Evolutionary conservation across 2,113 vertebrate species (phyloP), one percentile per base, ranked within the genome.

Genomic region (Lasiurus cinereus): DNA sequence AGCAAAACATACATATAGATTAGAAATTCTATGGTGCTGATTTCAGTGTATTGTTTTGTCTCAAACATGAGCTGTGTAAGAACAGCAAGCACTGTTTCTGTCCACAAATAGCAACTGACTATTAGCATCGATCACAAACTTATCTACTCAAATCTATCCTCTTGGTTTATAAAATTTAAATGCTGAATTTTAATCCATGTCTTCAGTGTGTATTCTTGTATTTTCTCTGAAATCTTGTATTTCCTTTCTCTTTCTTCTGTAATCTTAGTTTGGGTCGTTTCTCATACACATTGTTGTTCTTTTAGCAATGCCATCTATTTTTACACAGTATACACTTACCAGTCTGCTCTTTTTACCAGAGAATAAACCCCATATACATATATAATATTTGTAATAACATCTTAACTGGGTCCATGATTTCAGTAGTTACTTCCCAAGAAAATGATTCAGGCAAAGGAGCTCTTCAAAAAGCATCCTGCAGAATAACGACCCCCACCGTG

Each of bases 161-260:
- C 43, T 64, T 78, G 36, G 46, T n/a, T 72, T 66, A 70, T 29
- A 54, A 83, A 89, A 85, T 52, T 59, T 36, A 54, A 62, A 48
- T 19, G 15, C 59, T 90, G 4, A 16, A 52, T 66, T 52, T 74
- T 50, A 62, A 73, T 6, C 19, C 6, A 39, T 39, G 24, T 79
- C n/a, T 84, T 84, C 39, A 56, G 6, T 74, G 18, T 82, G 39
- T 76, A 6, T 10, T 66, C 8, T 70, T 70, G 3, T n/a, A 21
- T 83, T 83, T 90, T 77, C 78, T 74, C 73, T 62, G 22, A 85
- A 56, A 56, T 2, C 27, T 39, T 39, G 5, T 77, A n/a, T 91
- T 77, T 64, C n/a, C 8, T 19, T 27, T 62, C 7, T 59, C 46
- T 86, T 56, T 74, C n/a, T 48, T 5, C 0, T 27, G 46, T 43